Base-by-base conservation (phyloP, 2,797 vertebrate species). In the Echeneis naucrates region DNA sequence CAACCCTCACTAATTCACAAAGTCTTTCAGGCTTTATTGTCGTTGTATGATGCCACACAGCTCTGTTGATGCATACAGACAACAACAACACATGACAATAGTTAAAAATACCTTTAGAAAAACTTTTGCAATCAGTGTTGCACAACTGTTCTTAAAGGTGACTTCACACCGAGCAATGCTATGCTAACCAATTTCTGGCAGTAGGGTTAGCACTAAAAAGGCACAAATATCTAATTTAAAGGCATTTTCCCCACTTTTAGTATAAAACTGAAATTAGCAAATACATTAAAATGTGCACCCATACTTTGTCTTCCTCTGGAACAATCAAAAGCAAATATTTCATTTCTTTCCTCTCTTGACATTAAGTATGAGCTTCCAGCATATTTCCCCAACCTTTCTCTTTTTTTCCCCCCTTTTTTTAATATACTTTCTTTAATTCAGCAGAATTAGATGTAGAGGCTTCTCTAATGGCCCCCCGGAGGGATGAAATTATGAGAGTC, bases 401-500 rank as follows among this genome's bases (percentile, higher is more conserved):
- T 70, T 57, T 52, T 47, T n/a, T n/a, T n/a, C n/a, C n/a, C n/a
- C n/a, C n/a, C n/a, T 35, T 60, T 70, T 57, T 52, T 47, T n/a
- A n/a, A n/a, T n/a, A n/a, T 53, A 32, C 61, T 72, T 80, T 63
- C 75, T 84, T 83, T 88, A 91, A 90, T 88, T 89, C 81, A 77
- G 84, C 80, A 77, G 83, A 90, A 88, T 92, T 87, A 90, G 85
- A 91, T 75, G 81, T 82, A 86, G 87, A 86, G 77, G 87, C 85
- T 86, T 83, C 82, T 72, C 78, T 92, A 92, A 91, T 87, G 84
- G 77, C 68, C 81, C 88, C 91, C 89, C 10, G 65, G 79, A 89
- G 93, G 86, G 81, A 87, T 75, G 69, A 74, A 90, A 91, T 91
- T 91, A 91, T 90, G 87, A 90, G 88, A 89, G 84, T 84, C 85